These are phyloP conservation scores for Abramis brama DNA, from an alignment of 2,113 vertebrate species.

Conservation along the genomic window DNA sequence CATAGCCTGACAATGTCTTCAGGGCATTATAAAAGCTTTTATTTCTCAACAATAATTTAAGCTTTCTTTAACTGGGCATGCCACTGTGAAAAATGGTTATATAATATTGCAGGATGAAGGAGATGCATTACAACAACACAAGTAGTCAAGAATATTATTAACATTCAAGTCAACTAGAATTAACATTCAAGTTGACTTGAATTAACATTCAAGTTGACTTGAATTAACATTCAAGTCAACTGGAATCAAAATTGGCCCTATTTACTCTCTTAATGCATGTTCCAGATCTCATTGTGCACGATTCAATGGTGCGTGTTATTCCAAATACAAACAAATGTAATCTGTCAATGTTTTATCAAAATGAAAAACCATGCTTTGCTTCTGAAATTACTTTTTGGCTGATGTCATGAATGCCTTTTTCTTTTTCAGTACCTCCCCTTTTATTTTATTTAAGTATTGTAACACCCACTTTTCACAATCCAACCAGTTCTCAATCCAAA, in stretches of 20 bases:
- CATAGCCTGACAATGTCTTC: background rate
- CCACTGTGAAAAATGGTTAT: background rate
- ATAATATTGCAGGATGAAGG: background rate
- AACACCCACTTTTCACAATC: background rate
- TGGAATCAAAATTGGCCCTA: background rate
- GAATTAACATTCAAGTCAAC: slow-evolving; percentile 1
- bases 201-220: background rate
- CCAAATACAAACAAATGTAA: slow-evolving; percentile 4
- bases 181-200: background rate
- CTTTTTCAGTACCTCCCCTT: background rate
- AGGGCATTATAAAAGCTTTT: slow-evolving; percentile 20
- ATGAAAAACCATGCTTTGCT: background rate
- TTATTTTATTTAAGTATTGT: background rate
- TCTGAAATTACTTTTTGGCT: slow-evolving; percentile 17
- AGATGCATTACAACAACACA: slow-evolving; percentile 15
- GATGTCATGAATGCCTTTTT: background rate
- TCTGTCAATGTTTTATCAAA: slow-evolving; percentile 12
- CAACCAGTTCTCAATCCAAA: background rate
- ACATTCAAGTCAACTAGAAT: slow-evolving; percentile 16
- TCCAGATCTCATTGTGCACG: background rate
- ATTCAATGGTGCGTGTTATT: background rate
- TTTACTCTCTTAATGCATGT: slow-evolving; percentile 3
- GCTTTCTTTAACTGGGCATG: slow-evolving; percentile 11
- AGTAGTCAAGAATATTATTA: background rate
- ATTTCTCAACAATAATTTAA: slow-evolving; percentile 39